Conservation (phyloP, 2,888 invertebrate species). For the Drosophila stalkeri region DNA sequence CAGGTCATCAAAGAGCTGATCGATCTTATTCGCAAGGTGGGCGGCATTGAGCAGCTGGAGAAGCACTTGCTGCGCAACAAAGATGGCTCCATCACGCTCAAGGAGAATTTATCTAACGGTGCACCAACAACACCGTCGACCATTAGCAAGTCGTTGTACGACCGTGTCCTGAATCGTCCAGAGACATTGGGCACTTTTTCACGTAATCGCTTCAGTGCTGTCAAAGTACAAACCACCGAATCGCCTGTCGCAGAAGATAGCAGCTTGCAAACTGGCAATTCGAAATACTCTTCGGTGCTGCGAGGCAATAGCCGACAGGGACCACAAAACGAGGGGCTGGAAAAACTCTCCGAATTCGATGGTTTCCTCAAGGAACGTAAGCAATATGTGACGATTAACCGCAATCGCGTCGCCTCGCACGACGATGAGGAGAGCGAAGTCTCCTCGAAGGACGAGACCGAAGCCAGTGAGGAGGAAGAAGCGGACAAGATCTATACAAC, state of each 20-base stretch:
- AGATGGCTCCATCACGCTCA: constrained; percentile 86
- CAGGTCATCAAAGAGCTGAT: constrained; percentile 92
- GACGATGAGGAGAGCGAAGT: constrained; percentile 35
- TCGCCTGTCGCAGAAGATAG: constrained; percentile 19
- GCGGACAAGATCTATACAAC: constrained; percentile 47
- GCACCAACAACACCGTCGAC: constrained; percentile 87
- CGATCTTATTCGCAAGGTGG: constrained; percentile 93
- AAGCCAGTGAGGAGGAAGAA: constrained; percentile 35
- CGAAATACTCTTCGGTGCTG: constrained; percentile 87
- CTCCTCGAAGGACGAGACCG: constrained; percentile 11
- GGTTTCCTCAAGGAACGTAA: constrained; percentile 86
- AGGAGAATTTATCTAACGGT: constrained; percentile 83
- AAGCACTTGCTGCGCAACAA: constrained; percentile 89
- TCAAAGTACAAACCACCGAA: constrained; percentile 15
- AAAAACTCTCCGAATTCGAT: constrained; percentile 83
- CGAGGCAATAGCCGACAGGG: constrained; percentile 87
- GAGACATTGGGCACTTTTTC: constrained; percentile 78
- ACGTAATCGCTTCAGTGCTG: constrained; percentile 78
- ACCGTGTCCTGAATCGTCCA: constrained; percentile 88
- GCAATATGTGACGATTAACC: constrained; percentile 89
- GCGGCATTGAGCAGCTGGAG: constrained; percentile 94
- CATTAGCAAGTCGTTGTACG: constrained; percentile 91
- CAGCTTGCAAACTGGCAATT: constrained; percentile 44
- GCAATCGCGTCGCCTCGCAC: constrained; percentile 86
- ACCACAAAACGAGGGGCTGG: constrained; percentile 87